Evolutionary conservation across 2,113 vertebrate species (phyloP), one percentile per base, ranked within the genome.

Genomic region (Canis aureus): DNA sequence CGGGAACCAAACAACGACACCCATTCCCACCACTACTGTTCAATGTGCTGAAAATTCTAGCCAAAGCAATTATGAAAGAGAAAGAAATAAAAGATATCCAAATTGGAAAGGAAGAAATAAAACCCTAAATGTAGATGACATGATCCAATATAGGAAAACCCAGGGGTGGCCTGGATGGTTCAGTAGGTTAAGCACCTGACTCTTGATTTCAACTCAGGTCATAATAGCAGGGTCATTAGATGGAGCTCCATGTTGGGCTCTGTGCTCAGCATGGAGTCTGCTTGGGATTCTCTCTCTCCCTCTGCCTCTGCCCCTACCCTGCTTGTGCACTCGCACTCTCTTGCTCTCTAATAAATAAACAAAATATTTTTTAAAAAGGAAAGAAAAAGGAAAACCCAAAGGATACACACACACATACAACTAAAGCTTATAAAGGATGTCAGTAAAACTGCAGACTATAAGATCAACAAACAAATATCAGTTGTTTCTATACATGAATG

Each of bases 41-140:
- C 27, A 51, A 9, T 12, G 19, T 35, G 8, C 29, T 81, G 29
- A 92, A 90, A 85, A 35, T 59, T 76, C 35, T 57, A 87, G 51
- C 78, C 78, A 85, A 35, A 92, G 22, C 22, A 81, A 89, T 20
- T 74, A 13, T 19, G 43, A 55, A 73, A 89, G 23, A 90, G 57
- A 89, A 90, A 94, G 66, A 96, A 94, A 87, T 20, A 78, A 91
- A 79, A 96, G 74, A 3, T 12, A 82, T 19, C 51, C 51, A 89
- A 51, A 59, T 15, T 55, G 22, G 49, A 93, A 92, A 69, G 27
- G 57, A 92, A 96, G 62, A 94, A 83, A 53, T 22, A 53, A 91
- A 93, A 93, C 82, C 84, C 60, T 69, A 55, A 66, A 67, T 38
- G n/a, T 66, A 73, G 43, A 67, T 67, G 43, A 88, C 59, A 95